Evolutionary conservation across 1,140 invertebrate species (phyloP), one percentile per base, ranked within the genome.

Genomic region (Onthophagus taurus): DNA sequence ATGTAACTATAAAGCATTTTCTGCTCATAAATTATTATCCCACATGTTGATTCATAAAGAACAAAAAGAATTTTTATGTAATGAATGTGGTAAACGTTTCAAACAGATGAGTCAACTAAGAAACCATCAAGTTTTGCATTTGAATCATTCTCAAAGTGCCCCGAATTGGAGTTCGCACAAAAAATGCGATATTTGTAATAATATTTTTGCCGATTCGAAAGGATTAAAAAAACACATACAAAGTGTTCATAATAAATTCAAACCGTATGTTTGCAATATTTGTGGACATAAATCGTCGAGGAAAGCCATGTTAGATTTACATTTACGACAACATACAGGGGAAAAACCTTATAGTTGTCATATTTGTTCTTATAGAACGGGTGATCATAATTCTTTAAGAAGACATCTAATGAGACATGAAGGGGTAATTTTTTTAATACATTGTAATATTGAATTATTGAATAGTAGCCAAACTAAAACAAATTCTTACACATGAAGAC

Each of bases 351-450:
- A 83, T 57, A 67, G 71, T 23, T 89, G 85, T 21, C 29, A 46
- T 16, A 35, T 54, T 45, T 89, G 85, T 57, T 64, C 72, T 2
- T 88, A 83, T 58, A 70, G 67, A 43, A 81, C 80, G 13, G 75
- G 77, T 4, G 81, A 85, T 64, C 81, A 82, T 51, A 83, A 83
- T 61, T 81, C 79, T 2, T 60, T 83, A 17, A 53, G 85, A 47
- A 73, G 83, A 14, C 85, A 88, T 57, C 72, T 76, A 49, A 79
- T 85, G 67, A 70, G 81, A 44, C 87, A 90, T 53, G 79, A 80
- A 6, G 84, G 83, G 29, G 68, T 72, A 39, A 30, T 33, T 47
- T n/a, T 13, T 31, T 13, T 42, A n/a, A 39, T n/a, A 42, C 16
- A 38, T 39, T 11, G 8, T 5, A 34, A 16, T 9, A 3, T 4